phyloP scores from a whole-genome alignment of 2,888 invertebrate genomes.

The Dasypolia templi region DNA sequence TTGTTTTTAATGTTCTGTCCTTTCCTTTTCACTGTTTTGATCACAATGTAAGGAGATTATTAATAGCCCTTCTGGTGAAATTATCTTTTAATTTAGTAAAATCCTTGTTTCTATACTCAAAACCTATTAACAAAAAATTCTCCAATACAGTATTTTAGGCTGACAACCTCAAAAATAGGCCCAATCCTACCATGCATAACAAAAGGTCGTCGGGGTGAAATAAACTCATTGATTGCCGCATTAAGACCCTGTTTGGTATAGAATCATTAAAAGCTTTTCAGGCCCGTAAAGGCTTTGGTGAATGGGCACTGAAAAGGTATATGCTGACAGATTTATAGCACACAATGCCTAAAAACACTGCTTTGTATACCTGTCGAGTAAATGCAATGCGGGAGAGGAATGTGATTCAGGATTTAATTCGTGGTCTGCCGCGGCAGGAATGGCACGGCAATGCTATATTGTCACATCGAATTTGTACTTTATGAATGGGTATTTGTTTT shows the following conservation, averaged over 20 bases:
- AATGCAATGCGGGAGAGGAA: slow-evolving; percentile 48
- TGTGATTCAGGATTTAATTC: slow-evolving; percentile 63
- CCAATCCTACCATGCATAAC: slow-evolving; percentile 37
- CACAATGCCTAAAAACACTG: slow-evolving; percentile 59
- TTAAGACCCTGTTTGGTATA: slow-evolving; percentile 49
- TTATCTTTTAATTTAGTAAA: slow-evolving; percentile 1
- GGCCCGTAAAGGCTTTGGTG: slow-evolving; percentile 58
- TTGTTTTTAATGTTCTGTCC: slow-evolving; percentile 22
- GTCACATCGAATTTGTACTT: slow-evolving; percentile 39
- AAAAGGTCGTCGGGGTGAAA: slow-evolving; percentile 56
- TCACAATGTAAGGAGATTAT: not conserved
- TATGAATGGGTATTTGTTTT: slow-evolving; percentile 37
- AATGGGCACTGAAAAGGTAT: slow-evolving; percentile 65
- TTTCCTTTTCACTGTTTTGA: not conserved
- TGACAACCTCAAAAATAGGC: slow-evolving; percentile 20
- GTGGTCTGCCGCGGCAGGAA: slow-evolving; percentile 38
- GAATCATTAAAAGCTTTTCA: slow-evolving; percentile 67
- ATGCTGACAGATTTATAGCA: slow-evolving; percentile 66
- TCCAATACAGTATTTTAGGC: not conserved
- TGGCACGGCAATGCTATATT: slow-evolving; percentile 40
- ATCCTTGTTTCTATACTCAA: not conserved
- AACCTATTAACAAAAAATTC: not conserved
- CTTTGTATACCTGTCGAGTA: slow-evolving; percentile 59
- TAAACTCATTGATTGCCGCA: slow-evolving; percentile 63
- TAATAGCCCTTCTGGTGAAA: not conserved